Evolutionary conservation across 1,140 invertebrate genomes (phyloP), one percentile per base, ranked within the genome.

Genomic region (Platyscapa corneri): DNA sequence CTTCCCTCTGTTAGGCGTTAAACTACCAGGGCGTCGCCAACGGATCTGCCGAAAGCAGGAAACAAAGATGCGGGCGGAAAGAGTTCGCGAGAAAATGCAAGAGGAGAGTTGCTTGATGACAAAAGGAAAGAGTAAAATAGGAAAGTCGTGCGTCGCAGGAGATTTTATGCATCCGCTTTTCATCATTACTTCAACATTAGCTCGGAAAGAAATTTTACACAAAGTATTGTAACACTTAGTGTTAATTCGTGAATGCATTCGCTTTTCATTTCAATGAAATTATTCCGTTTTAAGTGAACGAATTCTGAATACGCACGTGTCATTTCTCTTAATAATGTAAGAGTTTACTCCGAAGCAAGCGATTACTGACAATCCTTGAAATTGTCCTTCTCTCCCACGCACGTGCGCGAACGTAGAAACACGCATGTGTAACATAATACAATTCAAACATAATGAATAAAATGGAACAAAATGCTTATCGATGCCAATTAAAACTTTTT

Each of bases 41-140:
- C 39, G 46, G 27, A 8, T 53, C 34, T 37, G 2, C 78, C 75
- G 86, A 83, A 88, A 89, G 90, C n/a, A 88, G 78, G 67, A 87
- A 84, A 88, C 83, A 88, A 60, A 83, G 37, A 32, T 34, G 78
- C 14, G 53, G 49, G 76, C 83, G 78, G 39, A 16, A 18, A 82
- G 77, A 82, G 46, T n/a, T 65, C 49, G 34, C 12, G 72, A 87
- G 84, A 42, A 85, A 81, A n/a, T 65, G 64, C 76, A 46, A 85
- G 72, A 79, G 34, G 56, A 46, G 30, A 53, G 64, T 12, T n/a
- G 18, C 1, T 49, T 20, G 30, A 37, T 32, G 53, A 67, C 18
- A 27, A 6, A 46, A n/a, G 67, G 46, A 56, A 60, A 78, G 23
- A 37, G 16, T 3, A 80, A n/a, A 65, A 65, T 39, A 42, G 70